Base-by-base conservation (phyloP, 2,888 invertebrate species). In the Cantharis lateralis region DNA sequence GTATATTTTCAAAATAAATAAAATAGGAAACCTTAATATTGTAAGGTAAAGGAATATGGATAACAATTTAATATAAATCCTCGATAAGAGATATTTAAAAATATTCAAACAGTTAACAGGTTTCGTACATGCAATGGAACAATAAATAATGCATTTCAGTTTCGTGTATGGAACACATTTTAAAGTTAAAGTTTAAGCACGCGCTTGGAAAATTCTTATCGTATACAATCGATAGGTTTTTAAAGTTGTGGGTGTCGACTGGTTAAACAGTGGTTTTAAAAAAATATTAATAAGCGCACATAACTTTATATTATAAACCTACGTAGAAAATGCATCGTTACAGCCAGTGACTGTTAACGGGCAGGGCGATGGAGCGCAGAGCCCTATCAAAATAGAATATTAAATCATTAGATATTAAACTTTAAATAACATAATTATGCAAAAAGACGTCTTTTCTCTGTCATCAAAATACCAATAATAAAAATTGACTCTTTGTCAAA, bases 131-230 rank as follows among this genome's bases (percentile, higher is more conserved):
- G 76, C 76, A 69, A 76, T 76, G 26, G n/a, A 63, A 70, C 15
- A 62, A 76, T 76, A 76, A 76, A 76, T 72, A 76, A 76, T 76
- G 76, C 62, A 76, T 76, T 72, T 62, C 15, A 24, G 72, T 69
- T 64, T 70, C 76, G 72, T 76, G 76, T 64, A 69, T 24, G 15
- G 13, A 76, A 76, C 72, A 72, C 76, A 76, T 76, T 76, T 76
- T 76, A 76, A 76, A 76, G 72, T 76, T 76, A 69, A n/a, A 76
- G 72, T 76, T 72, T 62, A 76, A 72, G 70, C 76, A 76, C 76
- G 72, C 76, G 76, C 76, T 69, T 72, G 32, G 28, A 18, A 69
- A 72, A 69, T 15, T 69, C 71, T 76, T 76, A 76, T 76, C 72
- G 76, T 20, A 10, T 66, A 62, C 15, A 48, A 64, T 72, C 15